Evolutionary conservation across 2,797 vertebrate genomes (phyloP).

Genomic region (Craterocephalus amniculus): DNA sequence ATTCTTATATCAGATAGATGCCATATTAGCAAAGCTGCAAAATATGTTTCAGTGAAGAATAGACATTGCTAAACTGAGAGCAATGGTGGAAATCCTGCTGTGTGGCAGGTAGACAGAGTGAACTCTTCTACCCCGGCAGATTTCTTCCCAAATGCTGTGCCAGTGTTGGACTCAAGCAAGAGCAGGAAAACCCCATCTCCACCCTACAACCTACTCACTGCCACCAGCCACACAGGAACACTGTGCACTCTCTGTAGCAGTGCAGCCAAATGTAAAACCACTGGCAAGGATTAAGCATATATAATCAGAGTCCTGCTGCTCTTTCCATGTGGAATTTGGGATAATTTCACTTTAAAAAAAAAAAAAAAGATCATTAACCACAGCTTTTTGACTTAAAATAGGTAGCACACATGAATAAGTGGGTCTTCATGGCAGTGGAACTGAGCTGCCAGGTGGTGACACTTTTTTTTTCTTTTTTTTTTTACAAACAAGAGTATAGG

Average conservation of each 20-base stretch:
- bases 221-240: slow-evolving; percentile 75
- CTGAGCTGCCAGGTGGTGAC: slow-evolving; percentile 72
- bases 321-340: slow-evolving; percentile 68
- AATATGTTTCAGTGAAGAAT: slow-evolving; percentile 8
- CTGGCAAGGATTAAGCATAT: slow-evolving; percentile 62
- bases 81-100: slow-evolving; percentile 61
- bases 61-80: slow-evolving; percentile 44
- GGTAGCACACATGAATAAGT: slow-evolving; percentile 57
- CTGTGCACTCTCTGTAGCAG: slow-evolving; percentile 64
- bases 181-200: slow-evolving; percentile 78
- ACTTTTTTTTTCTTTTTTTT: slow-evolving; percentile 59
- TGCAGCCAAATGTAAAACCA: slow-evolving; percentile 71
- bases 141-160: slow-evolving; percentile 51
- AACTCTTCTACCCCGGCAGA: slow-evolving; percentile 66
- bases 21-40: too few species aligned
- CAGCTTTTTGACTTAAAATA: slow-evolving; percentile 69
- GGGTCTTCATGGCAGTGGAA: slow-evolving; percentile 46
- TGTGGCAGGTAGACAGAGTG: slow-evolving; percentile 68
- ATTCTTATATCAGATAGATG: slow-evolving; percentile 1
- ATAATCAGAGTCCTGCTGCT: slow-evolving; percentile 61
- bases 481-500: slow-evolving; percentile 48
- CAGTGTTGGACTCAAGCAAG: slow-evolving; percentile 63
- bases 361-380: slow-evolving; percentile 55
- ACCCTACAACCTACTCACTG: slow-evolving; percentile 76
- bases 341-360: slow-evolving; percentile 53